phyloP scores from a whole-genome alignment of 2,888 invertebrate genomes.

The Synanthedon tipuliformis region DNA sequence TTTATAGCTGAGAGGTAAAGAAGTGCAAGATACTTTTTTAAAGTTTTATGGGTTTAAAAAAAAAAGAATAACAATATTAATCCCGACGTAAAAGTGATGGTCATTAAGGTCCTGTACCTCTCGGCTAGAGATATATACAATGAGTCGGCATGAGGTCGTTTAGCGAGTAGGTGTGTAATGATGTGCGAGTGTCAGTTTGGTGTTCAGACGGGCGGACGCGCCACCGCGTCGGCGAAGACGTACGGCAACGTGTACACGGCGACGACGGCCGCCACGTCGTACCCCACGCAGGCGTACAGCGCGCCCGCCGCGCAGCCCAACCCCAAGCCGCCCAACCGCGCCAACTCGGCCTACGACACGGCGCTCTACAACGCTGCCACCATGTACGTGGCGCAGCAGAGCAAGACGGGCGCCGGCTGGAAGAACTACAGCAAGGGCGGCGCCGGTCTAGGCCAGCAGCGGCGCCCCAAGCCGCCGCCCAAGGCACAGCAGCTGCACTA shows the following conservation, averaged over 20 bases:
- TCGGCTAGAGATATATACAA: too few species aligned
- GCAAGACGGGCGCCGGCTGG: slow-evolving; percentile 60
- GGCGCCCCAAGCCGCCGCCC: slow-evolving; percentile 83
- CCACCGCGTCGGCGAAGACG: slow-evolving; percentile 8
- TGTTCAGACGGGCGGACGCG: slow-evolving; percentile 39
- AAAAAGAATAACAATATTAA: too few species aligned
- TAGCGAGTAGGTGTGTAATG: too few species aligned
- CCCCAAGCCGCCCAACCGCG: slow-evolving; percentile 74
- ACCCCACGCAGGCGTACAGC: slow-evolving; percentile 64
- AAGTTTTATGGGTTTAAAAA: too few species aligned
- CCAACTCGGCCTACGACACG: slow-evolving; percentile 91
- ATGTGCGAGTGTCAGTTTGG: neutral
- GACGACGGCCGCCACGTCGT: slow-evolving; percentile 62
- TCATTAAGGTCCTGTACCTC: too few species aligned
- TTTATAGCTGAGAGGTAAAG: too few species aligned
- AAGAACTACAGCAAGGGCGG: slow-evolving; percentile 61
- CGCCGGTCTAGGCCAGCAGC: slow-evolving; percentile 68
- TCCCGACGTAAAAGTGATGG: too few species aligned
- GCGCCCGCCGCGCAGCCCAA: slow-evolving; percentile 64
- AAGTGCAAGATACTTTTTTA: too few species aligned
- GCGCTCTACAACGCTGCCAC: slow-evolving; percentile 96
- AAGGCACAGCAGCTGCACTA: slow-evolving; percentile 95
- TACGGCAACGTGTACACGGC: slow-evolving; percentile 71
- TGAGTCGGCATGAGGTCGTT: too few species aligned
- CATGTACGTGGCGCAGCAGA: slow-evolving; percentile 91